These are phyloP conservation scores for Panagrolaimus sp. DNA, from an alignment of 1,140 invertebrate genomes.

Conservation along the genomic window DNA sequence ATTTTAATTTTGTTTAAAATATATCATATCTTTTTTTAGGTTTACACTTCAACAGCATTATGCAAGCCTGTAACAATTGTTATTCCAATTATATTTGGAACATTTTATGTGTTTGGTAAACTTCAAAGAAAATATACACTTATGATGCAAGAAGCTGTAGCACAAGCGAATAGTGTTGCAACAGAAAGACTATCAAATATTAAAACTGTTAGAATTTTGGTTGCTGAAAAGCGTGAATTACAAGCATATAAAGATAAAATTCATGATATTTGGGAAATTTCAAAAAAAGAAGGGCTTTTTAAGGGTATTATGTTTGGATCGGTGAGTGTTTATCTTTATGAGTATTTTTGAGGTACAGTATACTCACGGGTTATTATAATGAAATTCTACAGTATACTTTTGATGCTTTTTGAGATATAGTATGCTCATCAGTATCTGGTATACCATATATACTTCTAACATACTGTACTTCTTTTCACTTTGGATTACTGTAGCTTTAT, in stretches of 20 bases:
- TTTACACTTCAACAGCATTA: constrained; percentile 79
- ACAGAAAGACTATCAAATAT: constrained; percentile 90
- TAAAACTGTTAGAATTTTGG: constrained; percentile 85
- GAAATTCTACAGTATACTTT: no score
- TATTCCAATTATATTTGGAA: constrained; percentile 76
- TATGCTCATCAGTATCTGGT: no score
- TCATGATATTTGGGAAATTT: constrained; percentile 70
- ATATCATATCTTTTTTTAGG: constrained; percentile 43
- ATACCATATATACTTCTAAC: no score
- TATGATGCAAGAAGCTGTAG: constrained; percentile 70
- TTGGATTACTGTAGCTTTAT: not conserved
- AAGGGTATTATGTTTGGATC: constrained; percentile 83
- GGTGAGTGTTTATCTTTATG: no score
- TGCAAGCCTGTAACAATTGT: constrained; percentile 76
- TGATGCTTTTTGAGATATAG: no score
- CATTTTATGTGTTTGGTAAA: constrained; percentile 81
- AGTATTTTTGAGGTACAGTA: no score
- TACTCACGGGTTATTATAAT: no score
- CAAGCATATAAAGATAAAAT: constrained; percentile 69
- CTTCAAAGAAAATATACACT: constrained; percentile 78
- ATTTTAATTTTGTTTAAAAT: constrained; percentile 21
- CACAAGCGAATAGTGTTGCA: constrained; percentile 63
- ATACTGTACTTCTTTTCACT: no score
- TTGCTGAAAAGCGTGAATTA: constrained; percentile 74
- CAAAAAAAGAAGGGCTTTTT: constrained; percentile 78